Percentiles rank a stretch among this genome's conserved stretches.
These are phyloP conservation scores for Leucozona laternaria DNA, from an alignment of 2,888 invertebrate species.

Conservation along the genomic window DNA sequence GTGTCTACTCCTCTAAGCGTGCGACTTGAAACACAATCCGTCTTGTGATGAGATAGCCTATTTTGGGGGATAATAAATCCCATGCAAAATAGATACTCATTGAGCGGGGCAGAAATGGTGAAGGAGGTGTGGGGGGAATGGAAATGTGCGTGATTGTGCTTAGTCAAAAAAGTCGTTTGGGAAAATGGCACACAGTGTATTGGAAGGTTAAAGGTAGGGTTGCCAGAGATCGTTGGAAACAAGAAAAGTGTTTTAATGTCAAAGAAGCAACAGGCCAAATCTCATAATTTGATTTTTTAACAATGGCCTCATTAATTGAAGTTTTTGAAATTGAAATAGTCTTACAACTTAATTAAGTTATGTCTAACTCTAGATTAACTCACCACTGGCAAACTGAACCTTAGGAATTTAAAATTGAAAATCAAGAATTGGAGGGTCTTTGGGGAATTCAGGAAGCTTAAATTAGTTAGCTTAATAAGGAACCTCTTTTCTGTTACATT, in stretches of 20 bases:
- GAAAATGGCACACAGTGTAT: constrained; percentile 35
- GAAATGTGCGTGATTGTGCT: constrained; percentile 60
- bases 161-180: constrained; percentile 28
- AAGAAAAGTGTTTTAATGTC: not conserved
- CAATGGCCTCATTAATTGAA: no score
- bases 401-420: no score
- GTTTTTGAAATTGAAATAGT: no score
- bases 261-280: no score
- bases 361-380: no score
- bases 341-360: no score
- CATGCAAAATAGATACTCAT: constrained; percentile 23
- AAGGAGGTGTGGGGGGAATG: not conserved
- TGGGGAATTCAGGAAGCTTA: no score
- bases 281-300: no score
- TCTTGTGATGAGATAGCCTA: constrained; percentile 68
- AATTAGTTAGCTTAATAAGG: no score
- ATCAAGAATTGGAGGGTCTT: no score
- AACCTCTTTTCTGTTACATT: no score
- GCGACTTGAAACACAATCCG: constrained; percentile 72
- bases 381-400: no score
- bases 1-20: constrained; percentile 34
- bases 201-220: constrained; percentile 16
- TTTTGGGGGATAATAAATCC: constrained; percentile 61
- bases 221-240: not conserved
- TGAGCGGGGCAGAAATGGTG: not conserved